phyloP scores from a whole-genome alignment of 1,140 invertebrate genomes.

The Cydia splendana region DNA sequence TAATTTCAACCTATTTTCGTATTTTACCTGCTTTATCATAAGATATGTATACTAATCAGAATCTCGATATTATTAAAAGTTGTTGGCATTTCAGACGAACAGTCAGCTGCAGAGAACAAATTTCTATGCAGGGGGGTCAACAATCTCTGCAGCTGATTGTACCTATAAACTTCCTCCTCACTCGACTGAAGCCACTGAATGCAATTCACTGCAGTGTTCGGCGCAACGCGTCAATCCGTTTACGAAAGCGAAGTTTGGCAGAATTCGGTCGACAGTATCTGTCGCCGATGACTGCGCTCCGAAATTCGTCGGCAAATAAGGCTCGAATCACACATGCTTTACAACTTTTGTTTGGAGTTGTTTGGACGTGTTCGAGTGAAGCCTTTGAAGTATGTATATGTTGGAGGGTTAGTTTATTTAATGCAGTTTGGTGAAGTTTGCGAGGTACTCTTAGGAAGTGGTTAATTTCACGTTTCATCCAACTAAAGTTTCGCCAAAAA shows the following conservation, averaged over 20 bases:
- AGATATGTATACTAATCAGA: no score
- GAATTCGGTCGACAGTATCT: background rate
- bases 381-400: background rate
- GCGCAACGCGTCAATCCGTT: constrained; percentile 25
- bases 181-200: background rate
- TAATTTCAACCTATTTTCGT: no score
- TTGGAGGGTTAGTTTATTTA: background rate
- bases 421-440: background rate
- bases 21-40: no score
- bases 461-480: background rate
- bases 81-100: no score
- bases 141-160: no score
- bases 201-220: background rate
- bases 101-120: no score
- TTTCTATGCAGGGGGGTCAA: no score
- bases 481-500: no score
- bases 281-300: background rate
- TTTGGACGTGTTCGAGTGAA: background rate
- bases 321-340: background rate
- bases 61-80: no score
- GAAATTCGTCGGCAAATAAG: constrained; percentile 8
- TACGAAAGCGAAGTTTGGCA: constrained; percentile 9
- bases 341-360: constrained; percentile 1
- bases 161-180: background rate
- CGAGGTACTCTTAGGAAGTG: background rate